A percentile compares a stretch with the other conserved stretches of the same genome.
phyloP scores from a whole-genome alignment of 2,113 vertebrate species.

The Perca flavescens region DNA sequence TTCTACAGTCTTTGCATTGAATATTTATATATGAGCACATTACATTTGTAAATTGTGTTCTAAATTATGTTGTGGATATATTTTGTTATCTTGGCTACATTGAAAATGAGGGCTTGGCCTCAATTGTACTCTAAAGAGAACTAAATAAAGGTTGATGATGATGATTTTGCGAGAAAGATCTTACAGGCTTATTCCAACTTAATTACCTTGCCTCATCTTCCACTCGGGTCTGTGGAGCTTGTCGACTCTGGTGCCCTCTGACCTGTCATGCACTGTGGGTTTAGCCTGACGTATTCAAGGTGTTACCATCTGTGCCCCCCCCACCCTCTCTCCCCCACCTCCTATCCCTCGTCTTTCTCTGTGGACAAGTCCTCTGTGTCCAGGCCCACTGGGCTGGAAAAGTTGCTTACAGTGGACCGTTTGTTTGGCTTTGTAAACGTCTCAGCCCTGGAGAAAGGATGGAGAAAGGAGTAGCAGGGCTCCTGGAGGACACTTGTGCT shows the following conservation, averaged over 20 bases:
- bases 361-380: conserved; percentile 71
- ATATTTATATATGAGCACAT: too few relatives aligned
- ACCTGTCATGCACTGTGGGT: conserved; percentile 65
- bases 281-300: conserved; percentile 77
- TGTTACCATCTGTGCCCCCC: conserved; percentile 75
- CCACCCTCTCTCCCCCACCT: neutral
- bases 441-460: conserved; percentile 57
- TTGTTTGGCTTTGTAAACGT: conserved; percentile 73
- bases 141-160: too few relatives aligned
- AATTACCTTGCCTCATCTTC: conserved; percentile 11
- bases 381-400: conserved; percentile 72
- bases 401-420: conserved; percentile 75
- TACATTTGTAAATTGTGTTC: too few relatives aligned
- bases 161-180: neutral
- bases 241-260: conserved; percentile 71
- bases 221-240: conserved; percentile 45
- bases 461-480: conserved; percentile 39
- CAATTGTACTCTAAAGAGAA: too few relatives aligned
- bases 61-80: too few relatives aligned
- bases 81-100: too few relatives aligned
- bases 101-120: too few relatives aligned
- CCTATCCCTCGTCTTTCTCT: conserved; percentile 32
- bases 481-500: conserved; percentile 59
- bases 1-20: too few relatives aligned
- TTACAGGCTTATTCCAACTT: neutral